Evolutionary conservation across 2,797 vertebrate species (phyloP).

Genomic region (Chaunax sp.): DNA sequence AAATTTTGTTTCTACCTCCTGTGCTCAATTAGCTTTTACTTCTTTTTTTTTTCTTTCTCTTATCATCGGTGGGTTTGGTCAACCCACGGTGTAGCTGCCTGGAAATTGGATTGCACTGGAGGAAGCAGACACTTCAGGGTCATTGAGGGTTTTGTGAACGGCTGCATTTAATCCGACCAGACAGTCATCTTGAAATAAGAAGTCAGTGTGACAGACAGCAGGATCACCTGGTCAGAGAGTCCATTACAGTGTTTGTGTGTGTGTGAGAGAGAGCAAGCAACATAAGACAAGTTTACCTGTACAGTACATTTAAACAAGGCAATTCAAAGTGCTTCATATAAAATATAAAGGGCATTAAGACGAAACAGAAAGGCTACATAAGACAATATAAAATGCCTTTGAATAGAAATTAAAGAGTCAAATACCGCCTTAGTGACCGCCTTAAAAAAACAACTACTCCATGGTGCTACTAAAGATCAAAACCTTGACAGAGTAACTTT

Average conservation of each 20-base stretch:
- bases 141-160: slow-evolving; percentile 23
- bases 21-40: neutral
- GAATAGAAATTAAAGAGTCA: too few relatives aligned
- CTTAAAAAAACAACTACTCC: too few relatives aligned
- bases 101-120: slow-evolving; percentile 28
- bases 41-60: neutral
- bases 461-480: too few relatives aligned
- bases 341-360: too few relatives aligned
- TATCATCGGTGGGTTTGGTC: slow-evolving; percentile 34
- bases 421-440: too few relatives aligned
- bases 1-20: slow-evolving; percentile 13
- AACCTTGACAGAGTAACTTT: too few relatives aligned
- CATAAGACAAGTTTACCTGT: neutral
- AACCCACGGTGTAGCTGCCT: slow-evolving; percentile 6
- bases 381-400: too few relatives aligned
- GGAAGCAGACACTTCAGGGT: slow-evolving; percentile 31
- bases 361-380: too few relatives aligned
- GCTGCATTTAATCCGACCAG: slow-evolving; percentile 9
- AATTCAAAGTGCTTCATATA: too few relatives aligned
- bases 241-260: slow-evolving; percentile 16
- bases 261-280: slow-evolving; percentile 17
- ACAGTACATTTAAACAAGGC: too few relatives aligned
- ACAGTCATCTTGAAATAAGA: slow-evolving; percentile 28
- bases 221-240: slow-evolving; percentile 17
- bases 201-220: slow-evolving; percentile 16